phyloP scores from a whole-genome alignment of 2,888 invertebrate genomes.

The Apoda limacodes region DNA sequence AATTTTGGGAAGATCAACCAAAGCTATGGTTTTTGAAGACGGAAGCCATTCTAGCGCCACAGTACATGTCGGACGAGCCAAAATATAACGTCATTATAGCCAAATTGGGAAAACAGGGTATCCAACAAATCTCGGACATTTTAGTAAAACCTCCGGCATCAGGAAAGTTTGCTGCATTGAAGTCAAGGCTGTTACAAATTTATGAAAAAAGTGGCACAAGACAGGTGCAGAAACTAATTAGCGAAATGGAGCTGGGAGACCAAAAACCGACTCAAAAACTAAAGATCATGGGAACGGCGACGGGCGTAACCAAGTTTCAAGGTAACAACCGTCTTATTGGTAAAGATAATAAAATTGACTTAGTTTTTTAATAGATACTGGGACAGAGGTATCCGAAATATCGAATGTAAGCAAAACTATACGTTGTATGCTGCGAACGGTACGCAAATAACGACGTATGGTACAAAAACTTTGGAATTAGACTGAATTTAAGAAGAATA shows the following conservation, averaged over 20 bases:
- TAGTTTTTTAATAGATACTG: no score
- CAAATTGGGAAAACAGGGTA: constrained; percentile 12
- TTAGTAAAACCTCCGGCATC: constrained; percentile 4
- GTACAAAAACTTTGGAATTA: no score
- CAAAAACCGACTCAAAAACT: constrained; percentile 2
- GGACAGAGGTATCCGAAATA: no score
- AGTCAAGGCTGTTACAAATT: constrained; percentile 2
- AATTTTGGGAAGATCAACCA: constrained; percentile 22
- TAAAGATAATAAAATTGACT: no score
- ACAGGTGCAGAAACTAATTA: constrained; percentile 10
- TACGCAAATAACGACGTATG: no score
- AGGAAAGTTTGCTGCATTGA: constrained; percentile 5
- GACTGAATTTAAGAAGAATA: no score
- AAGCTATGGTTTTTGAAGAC: constrained; percentile 19
- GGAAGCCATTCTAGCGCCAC: constrained; percentile 16
- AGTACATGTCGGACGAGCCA: constrained; percentile 14
- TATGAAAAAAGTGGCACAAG: constrained; percentile 11
- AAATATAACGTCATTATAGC: constrained; percentile 15
- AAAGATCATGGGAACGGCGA: no score
- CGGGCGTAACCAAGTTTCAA: no score
- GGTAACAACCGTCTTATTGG: no score
- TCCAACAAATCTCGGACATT: constrained; percentile 9
- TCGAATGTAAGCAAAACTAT: no score
- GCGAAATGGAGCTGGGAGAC: constrained; percentile 6
- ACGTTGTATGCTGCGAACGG: no score